A percentile compares a stretch with the other conserved stretches of the same genome.
Evolutionary conservation across 92 coral and sea anemone species (phyloP).

Genomic region (Palythoa grandiflora): DNA sequence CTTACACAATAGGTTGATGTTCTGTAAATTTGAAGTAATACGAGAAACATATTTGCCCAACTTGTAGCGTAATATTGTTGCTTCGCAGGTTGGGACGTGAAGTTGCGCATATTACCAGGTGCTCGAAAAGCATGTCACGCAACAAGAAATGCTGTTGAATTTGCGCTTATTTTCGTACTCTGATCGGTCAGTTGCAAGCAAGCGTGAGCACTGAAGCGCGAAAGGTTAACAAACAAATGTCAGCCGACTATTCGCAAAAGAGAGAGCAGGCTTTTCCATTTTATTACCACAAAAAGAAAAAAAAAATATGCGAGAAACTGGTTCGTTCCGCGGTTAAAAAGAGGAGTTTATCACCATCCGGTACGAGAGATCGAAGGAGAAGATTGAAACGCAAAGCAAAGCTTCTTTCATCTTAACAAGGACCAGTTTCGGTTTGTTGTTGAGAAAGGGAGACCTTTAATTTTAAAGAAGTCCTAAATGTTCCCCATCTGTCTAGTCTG

Average conservation of each 20-base stretch:
- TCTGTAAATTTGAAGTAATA: background rate
- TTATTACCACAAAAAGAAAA: background rate
- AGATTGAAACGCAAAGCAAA: background rate
- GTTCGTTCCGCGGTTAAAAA: background rate
- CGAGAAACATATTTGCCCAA: background rate
- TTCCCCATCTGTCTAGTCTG: background rate
- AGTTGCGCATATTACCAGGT: background rate
- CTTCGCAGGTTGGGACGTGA: background rate
- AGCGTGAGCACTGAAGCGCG: no score
- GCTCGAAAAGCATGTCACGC: background rate
- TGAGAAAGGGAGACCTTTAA: background rate
- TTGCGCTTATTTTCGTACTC: background rate
- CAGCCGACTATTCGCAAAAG: background rate
- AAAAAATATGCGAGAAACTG: conserved; percentile 41
- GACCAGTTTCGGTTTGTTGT: conserved; percentile 7
- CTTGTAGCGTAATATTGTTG: no score
- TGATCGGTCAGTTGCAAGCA: no score
- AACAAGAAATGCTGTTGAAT: background rate
- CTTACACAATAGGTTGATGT: no score
- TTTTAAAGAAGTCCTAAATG: no score
- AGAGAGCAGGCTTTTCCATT: background rate
- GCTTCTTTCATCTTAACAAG: background rate
- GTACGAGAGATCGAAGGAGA: conserved; percentile 12
- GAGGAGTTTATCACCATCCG: no score
- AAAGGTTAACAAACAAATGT: conserved; percentile 1